Percentiles rank a stretch among this genome's conserved stretches.
Conservation (phyloP, 2,888 invertebrate species). For the Plagiodera versicolora region DNA sequence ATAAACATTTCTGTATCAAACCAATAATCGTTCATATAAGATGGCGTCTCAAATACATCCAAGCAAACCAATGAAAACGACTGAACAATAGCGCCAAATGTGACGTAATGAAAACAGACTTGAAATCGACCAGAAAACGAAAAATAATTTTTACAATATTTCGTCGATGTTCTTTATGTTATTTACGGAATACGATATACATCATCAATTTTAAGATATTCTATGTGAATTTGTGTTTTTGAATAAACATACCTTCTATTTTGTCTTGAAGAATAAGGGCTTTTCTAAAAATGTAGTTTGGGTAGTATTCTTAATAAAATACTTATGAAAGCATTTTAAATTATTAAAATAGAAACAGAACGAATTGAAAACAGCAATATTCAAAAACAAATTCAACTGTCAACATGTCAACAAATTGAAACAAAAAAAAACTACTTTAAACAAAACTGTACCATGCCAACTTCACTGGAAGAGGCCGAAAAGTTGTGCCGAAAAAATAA, state of each 20-base stretch:
- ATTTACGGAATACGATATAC: neutral
- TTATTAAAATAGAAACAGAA: constrained; percentile 40
- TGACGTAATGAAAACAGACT: constrained; percentile 39
- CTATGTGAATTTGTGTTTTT: neutral
- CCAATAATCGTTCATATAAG: constrained; percentile 38
- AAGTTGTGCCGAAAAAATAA: too few relatives aligned
- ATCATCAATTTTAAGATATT: neutral
- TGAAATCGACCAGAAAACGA: neutral
- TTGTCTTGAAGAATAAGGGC: constrained; percentile 29
- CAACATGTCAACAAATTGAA: constrained; percentile 29
- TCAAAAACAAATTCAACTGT: constrained; percentile 44
- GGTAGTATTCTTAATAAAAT: constrained; percentile 25
- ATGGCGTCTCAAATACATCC: constrained; percentile 24
- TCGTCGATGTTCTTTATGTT: neutral
- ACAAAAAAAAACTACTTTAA: neutral
- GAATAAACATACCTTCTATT: constrained; percentile 30
- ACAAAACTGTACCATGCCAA: neutral
- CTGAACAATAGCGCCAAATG: constrained; percentile 23
- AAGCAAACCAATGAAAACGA: constrained; percentile 21
- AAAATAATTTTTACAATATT: neutral
- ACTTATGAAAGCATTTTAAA: constrained; percentile 38
- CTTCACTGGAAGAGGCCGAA: neutral
- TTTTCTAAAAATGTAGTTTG: constrained; percentile 34
- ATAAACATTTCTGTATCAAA: constrained; percentile 49
- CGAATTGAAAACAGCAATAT: constrained; percentile 42